Base-by-base conservation (phyloP, 1,140 invertebrate genomes). In the Drosophila kurseongensis region DNA sequence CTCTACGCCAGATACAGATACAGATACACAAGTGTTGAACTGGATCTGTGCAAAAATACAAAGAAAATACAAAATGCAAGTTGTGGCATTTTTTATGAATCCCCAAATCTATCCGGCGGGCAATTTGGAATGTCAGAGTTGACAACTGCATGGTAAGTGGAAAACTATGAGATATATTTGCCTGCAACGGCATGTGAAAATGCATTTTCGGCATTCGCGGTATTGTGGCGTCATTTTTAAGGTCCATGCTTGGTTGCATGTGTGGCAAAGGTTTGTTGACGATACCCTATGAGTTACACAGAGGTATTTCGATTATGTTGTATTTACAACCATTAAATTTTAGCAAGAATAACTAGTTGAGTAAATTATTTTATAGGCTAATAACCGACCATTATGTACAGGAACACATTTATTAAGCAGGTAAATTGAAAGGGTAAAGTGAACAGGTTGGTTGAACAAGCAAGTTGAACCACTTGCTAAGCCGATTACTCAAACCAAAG, bases 111-210 rank as follows among this genome's bases (percentile, higher is more conserved):
- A 36, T 66, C 44, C 44, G 40, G 48, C 56, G 59, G 47, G 32
- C 42, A 12, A 60, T 57, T 42, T 9, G 44, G 55, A 86, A 86
- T 86, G 82, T 83, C 82, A 86, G 78, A 86, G 82, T 86, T 88
- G 68, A 85, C 67, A 71, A 42, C 65, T 71, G 65, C 41, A 68
- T 40, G 40, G 23, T 47, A 71, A 76, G 47, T 42, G 62, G 41
- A 66, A 54, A 68, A 57, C 50, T 76, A 59, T 58, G 45, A 58
- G 48, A 75, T 66, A 57, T 75, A 66, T 75, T 66, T 68, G 56
- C 41, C 60, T 59, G 54, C 52, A 52, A 42, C 61, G 69, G 63
- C 67, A 77, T 85, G 78, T 77, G 78, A 59, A 76, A 81, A 78
- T 80, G 82, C 74, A 86, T 78, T 75, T 80, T 75, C 51, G 54